Base-by-base conservation (phyloP, 1,140 invertebrate genomes). In the Bactericera cockerelli region DNA sequence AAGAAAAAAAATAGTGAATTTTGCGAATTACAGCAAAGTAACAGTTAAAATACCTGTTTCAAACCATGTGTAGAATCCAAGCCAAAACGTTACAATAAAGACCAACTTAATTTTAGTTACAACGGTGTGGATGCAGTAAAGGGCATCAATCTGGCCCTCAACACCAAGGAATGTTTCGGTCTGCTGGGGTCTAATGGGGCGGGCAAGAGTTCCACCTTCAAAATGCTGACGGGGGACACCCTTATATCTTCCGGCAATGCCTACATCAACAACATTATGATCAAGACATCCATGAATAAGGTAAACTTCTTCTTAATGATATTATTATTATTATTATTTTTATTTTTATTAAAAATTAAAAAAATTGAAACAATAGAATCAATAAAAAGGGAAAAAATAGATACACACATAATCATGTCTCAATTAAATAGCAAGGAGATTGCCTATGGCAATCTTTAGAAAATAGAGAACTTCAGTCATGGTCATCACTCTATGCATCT, bases 171-270 rank as follows among this genome's bases (percentile, higher is more conserved):
- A 74, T 93, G 89, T 67, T 94, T 94, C 70, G 91, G 90, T 1
- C 71, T 96, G 31, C 73, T 96, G 26, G 92, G 92, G 6, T 78
- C 87, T 4, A 92, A 92, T 70, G 87, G 87, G 16, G 86, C 86
- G 26, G 82, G 79, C 1, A 86, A 89, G 73, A 91, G 89, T 1
- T 84, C 84, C 2, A 89, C 86, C 0, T 93, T 93, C 67, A 86
- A 86, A 70, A 90, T 92, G 86, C 70, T 93, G 59, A 93, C 91
- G 1, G 91, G 91, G 11, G 58, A 64, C 54, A 63, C 60, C 11
- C 36, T 62, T 0, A 59, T 57, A 10, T 57, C 60, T 1, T 19
- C 39, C 11, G 60, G 60, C 0, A 58, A 62, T 16, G 58, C 58
- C 57, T 60, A 60, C 19, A 58, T 63, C 16, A 59, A 57, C 22